These are phyloP conservation scores for Spilosoma lubricipeda DNA, from an alignment of 2,888 invertebrate species.

Conservation along the genomic window DNA sequence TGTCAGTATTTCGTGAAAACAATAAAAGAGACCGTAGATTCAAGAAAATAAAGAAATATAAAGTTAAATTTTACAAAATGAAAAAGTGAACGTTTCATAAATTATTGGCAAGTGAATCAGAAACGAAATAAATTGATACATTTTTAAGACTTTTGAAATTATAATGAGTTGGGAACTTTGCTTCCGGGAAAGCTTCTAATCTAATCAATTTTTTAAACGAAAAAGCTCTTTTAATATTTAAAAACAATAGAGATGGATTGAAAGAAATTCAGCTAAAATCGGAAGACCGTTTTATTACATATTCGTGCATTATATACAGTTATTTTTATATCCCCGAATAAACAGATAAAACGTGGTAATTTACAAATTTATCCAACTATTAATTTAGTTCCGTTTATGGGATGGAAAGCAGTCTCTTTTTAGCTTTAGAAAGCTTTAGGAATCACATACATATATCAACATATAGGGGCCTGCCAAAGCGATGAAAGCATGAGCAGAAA, in stretches of 20 bases:
- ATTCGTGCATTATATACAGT: neutral
- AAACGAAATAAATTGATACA: conserved; percentile 17
- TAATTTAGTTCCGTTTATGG: neutral
- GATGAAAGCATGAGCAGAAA: too few species aligned
- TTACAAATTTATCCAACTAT: neutral
- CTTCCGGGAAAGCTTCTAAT: neutral
- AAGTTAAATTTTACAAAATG: conserved; percentile 18
- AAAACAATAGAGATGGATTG: neutral
- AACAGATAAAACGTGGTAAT: neutral
- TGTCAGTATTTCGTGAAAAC: neutral
- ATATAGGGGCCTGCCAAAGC: too few species aligned
- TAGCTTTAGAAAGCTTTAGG: too few species aligned
- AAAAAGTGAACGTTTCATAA: conserved; percentile 23
- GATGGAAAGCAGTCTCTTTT: neutral
- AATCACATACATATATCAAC: too few species aligned
- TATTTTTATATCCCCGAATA: neutral
- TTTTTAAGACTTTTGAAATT: conserved; percentile 22
- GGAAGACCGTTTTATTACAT: neutral
- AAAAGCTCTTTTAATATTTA: neutral
- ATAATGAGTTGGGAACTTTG: conserved; percentile 21
- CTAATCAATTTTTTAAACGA: conserved; percentile 6
- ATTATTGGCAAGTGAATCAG: conserved; percentile 26
- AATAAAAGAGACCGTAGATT: neutral
- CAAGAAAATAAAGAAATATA: neutral
- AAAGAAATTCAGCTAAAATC: neutral